Evolutionary conservation across 1,140 invertebrate species (phyloP), one percentile per base, ranked within the genome.

Genomic region (Harpegnathos saltator): DNA sequence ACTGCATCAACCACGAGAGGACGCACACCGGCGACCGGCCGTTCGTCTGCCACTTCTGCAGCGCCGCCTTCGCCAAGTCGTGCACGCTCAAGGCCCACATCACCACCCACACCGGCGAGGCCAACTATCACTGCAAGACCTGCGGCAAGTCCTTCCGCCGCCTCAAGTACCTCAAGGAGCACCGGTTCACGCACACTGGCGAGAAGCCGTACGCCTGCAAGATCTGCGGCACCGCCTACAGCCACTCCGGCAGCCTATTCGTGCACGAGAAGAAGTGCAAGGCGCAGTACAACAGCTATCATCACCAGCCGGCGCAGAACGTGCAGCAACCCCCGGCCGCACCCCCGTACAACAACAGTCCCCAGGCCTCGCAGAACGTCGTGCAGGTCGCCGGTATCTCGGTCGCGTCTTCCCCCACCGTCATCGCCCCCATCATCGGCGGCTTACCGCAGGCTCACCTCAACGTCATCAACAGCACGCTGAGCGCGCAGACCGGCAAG

Each of bases 141-240:
- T 95, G 95, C 50, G 95, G 94, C n/a, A 95, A 95, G 90, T 93
- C 94, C 0, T 95, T 95, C 33, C 93, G 94, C 12, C 91, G 95
- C 83, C 85, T 95, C 0, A 95, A 95, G 33, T 95, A 95, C 85
- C 86, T 95, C 0, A 95, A 95, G 52, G 95, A 95, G 58, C 95
- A 95, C 15, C 92, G 93, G 84, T 93, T 95, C 12, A 95, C 94
- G 0, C 96, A 98, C 88, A 98, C 97, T 0, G 98, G 97, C 0
- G 96, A 97, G 85, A 96, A 96, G 86, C 97, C 97, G 0, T 97
- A 96, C 80, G 95, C 96, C 0, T 98, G 97, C 89, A 95, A 96
- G 73, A 95, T 96, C 54, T 97, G 96, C 88, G 95, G 96, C 1
- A 94, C 92, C 0, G 92, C 92, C 0, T 94, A 94, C 33, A 93